Base-by-base conservation (phyloP, 2,888 invertebrate genomes). In the Ophion slaviceki region DNA sequence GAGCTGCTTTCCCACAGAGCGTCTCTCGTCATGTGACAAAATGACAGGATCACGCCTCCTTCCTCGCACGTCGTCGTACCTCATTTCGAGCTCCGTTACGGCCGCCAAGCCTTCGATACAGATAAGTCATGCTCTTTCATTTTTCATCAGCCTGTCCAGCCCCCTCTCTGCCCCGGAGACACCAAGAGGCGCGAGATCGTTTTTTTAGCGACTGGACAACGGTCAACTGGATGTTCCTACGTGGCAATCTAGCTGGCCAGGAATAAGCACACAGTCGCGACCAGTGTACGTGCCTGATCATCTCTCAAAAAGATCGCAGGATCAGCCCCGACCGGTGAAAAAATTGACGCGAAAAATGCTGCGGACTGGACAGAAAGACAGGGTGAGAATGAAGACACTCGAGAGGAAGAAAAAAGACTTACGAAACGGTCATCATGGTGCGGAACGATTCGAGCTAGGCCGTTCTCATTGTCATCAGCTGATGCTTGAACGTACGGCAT, bases 41-140 rank as follows among this genome's bases (percentile, higher is more conserved):
- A 84, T 78, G 80, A 86, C 80, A 28, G 78, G 88, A 90, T 91
- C 91, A 92, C 92, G 92, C 92, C 92, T 92, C 90, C 89, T 88
- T 84, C 20, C 84, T 88, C 87, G 88, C 72, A 83, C 86, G 80
- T 87, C 74, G 86, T 61, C 24, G 86, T 87, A 24, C 45, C 11
- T 59, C 59, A 71, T 59, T 36, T 11, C n/a, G n/a, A 8, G 17
- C 36, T 71, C 28, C 14, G 32, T 68, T 40, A 20, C 59, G 20
- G 36, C 59, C 45, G 28, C 7, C 24, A 45, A 78, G 40, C 59
- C 61, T 61, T 91, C 92, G 92, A 93, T 93, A 92, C 89, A 93
- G 92, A 93, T 93, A 93, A 93, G 92, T 92, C 93, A 93, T 92
- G 92, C 85, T 77, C 79, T 88, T 87, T 92, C 91, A 93, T 93